Conservation (phyloP, 2,113 vertebrate species). For the Gracilinanus agilis region DNA sequence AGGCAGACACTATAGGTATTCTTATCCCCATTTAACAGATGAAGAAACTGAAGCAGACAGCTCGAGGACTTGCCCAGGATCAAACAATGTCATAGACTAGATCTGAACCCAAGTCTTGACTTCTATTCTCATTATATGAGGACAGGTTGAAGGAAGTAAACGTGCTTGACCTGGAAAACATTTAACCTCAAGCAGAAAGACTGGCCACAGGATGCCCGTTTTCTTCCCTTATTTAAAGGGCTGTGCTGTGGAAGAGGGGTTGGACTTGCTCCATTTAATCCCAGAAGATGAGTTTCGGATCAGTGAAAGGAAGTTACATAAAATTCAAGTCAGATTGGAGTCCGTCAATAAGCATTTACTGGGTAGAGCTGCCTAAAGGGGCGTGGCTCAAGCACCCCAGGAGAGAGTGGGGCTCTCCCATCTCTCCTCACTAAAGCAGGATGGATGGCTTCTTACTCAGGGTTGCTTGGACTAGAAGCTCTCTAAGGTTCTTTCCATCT, state of each 20-base stretch:
- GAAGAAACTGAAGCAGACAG: too few relatives aligned
- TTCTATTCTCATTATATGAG: background rate
- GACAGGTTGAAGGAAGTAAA: background rate
- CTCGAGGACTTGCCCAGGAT: too few relatives aligned
- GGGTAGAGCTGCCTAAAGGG: background rate
- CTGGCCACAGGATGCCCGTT: background rate
- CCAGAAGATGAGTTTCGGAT: background rate
- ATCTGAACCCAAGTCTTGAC: background rate
- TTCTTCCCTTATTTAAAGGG: background rate
- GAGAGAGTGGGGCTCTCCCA: too few relatives aligned
- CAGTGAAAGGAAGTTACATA: background rate
- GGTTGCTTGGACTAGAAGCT: background rate
- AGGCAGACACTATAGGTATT: background rate
- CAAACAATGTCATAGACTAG: background rate
- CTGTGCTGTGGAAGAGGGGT: too few relatives aligned
- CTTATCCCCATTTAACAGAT: too few relatives aligned
- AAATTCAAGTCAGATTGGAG: background rate
- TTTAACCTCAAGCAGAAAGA: background rate
- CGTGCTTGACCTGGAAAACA: background rate
- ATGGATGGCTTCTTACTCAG: background rate
- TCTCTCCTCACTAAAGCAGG: background rate
- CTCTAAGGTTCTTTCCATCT: background rate
- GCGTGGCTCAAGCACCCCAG: background rate
- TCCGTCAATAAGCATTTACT: background rate
- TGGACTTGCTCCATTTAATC: background rate